A percentile compares a stretch with the other conserved stretches of the same genome.
phyloP scores from a whole-genome alignment of 2,797 vertebrate genomes.

The Coreius guichenoti region DNA sequence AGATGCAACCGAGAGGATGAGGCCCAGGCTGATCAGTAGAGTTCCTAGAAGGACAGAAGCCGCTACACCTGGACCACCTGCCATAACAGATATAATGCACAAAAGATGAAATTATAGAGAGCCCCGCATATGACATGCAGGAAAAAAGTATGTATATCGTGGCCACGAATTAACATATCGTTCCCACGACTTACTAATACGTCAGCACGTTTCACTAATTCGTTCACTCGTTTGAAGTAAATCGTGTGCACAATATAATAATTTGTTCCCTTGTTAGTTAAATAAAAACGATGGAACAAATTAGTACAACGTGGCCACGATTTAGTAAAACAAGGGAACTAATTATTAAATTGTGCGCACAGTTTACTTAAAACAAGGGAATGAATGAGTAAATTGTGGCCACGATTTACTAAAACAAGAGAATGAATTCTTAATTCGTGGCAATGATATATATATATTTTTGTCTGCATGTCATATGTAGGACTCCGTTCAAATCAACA shows the following conservation, averaged over 20 bases:
- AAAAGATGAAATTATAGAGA: not conserved
- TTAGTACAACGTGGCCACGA: not conserved
- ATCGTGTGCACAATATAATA: too few species aligned
- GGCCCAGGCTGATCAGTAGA: constrained; percentile 88
- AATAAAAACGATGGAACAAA: not conserved
- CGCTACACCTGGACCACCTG: constrained; percentile 89
- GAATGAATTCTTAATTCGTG: not conserved
- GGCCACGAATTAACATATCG: not conserved
- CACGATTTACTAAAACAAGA: too few species aligned
- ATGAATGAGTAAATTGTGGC: not conserved
- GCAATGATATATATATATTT: not conserved
- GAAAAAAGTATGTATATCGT: not conserved
- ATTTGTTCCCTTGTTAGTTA: too few species aligned
- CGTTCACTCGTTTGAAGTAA: not conserved
- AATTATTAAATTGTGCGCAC: not conserved
- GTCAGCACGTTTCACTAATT: not conserved
- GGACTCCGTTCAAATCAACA: not conserved
- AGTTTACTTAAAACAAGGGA: not conserved
- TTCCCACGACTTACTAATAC: too few species aligned
- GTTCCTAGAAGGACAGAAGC: constrained; percentile 93
- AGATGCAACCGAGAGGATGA: constrained; percentile 92
- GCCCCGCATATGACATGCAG: not conserved
- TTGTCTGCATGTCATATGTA: not conserved
- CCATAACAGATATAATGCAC: constrained; percentile 39
- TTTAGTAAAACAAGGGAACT: not conserved